Base-by-base conservation (phyloP, 2,797 vertebrate species). In the Holocentrus rufus region DNA sequence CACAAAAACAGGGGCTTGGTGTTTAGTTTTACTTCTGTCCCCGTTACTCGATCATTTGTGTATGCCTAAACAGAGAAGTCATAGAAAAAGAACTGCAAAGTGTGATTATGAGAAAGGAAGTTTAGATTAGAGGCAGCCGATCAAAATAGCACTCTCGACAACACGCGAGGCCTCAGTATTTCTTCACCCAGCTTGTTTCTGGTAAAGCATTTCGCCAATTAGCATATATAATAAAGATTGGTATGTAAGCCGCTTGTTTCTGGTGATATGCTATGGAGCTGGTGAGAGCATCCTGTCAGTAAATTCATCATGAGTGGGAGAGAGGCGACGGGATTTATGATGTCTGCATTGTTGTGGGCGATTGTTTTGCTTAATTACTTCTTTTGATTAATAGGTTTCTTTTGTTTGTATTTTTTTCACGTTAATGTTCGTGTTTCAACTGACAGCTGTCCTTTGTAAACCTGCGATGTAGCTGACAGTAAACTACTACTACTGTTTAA, bases 281-380 rank as follows among this genome's bases (percentile, higher is more conserved):
- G 52, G 22, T 58, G 42, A 69, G 57, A 75, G 55, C 65, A 54
- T 67, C 65, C 47, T 77, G 71, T 77, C 74, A 46, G 54, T 70
- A 54, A 39, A 53, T 72, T 65, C 8, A 18, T 53, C 42, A 36
- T 0, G 22, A 76, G 66, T 72, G 66, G 70, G 59, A 49, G 54
- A 1, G 2, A 27, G 59, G 57, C 57, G 69, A 77, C 59, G 65
- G 50, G 3, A 60, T 71, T 65, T 42, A 53, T 72, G 74, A 62
- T 65, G 39, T 72, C 55, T 53, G 56, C n/a, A 42, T 34, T 30
- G 56, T 63, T 64, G 65, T 74, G 74, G 71, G 74, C 14, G 23
- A 73, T 36, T 82, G 71, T 66, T 79, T 74, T 53, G 27, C 61
- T 62, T 72, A 69, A 83, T 81, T 61, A 74, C 55, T 65, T 56